Conservation (phyloP, 2,113 vertebrate species). For the Prionailurus bengalensis region DNA sequence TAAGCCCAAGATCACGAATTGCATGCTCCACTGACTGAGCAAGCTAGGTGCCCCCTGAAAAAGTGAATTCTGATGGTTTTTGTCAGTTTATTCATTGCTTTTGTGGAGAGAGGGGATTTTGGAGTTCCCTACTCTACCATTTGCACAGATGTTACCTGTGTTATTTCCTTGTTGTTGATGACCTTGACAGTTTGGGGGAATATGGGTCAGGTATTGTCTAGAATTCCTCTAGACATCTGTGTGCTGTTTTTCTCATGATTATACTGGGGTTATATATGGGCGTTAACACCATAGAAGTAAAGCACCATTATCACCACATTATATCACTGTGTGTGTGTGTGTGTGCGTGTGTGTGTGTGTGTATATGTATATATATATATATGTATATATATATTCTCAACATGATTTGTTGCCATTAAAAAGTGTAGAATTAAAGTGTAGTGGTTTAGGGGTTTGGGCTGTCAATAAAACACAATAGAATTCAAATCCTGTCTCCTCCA, state of each 20-base stretch:
- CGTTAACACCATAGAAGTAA: neutral
- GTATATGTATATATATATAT: too few relatives aligned
- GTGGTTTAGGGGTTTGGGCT: neutral
- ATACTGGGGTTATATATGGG: neutral
- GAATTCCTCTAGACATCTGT: neutral
- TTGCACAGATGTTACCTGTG: neutral
- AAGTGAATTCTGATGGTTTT: neutral
- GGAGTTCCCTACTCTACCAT: neutral
- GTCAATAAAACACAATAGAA: neutral
- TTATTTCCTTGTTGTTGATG: slow-evolving; percentile 51
- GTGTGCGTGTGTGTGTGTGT: fast-evolving
- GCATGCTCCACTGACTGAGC: neutral
- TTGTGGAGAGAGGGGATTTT: neutral
- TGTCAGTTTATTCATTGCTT: slow-evolving; percentile 37
- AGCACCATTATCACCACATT: neutral
- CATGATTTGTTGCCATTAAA: neutral
- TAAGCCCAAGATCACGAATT: neutral
- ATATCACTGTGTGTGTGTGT: neutral
- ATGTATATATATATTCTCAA: neutral
- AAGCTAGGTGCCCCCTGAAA: neutral
- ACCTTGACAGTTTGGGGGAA: slow-evolving; percentile 21
- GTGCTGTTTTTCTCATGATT: slow-evolving; percentile 32
- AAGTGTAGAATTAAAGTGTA: neutral
- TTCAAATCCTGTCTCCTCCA: neutral
- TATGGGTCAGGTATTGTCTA: neutral